Conservation (phyloP, 2,797 vertebrate genomes). For the Alauda arvensis region DNA sequence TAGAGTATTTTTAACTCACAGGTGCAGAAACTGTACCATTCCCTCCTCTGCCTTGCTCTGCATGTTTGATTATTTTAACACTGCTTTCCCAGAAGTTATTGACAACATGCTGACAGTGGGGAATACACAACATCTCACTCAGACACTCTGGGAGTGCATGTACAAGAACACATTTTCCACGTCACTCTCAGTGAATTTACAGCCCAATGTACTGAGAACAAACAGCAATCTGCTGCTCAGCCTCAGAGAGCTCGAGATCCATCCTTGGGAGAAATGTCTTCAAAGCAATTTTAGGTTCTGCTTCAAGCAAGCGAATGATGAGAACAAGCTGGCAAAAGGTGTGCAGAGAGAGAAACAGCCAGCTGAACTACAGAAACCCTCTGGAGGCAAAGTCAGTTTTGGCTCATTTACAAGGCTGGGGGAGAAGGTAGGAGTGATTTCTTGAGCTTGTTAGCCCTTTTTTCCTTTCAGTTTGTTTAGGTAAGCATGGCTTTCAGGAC, state of each 20-base stretch:
- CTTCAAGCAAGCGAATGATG: conserved; percentile 8
- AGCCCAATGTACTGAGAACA: conserved; percentile 13
- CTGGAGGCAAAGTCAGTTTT: neutral
- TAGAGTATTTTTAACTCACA: neutral
- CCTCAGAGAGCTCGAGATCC: neutral
- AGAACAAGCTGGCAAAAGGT: neutral
- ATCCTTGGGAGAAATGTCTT: conserved; percentile 9
- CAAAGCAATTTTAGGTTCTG: conserved; percentile 16
- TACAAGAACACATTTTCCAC: neutral
- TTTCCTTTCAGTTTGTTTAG: neutral
- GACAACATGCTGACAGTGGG: neutral
- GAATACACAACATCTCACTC: neutral
- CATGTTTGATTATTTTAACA: conserved; percentile 10
- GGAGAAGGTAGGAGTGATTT: neutral
- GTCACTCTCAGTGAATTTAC: conserved; percentile 1
- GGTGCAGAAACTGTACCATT: neutral
- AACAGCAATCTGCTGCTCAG: conserved; percentile 2
- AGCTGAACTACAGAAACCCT: neutral
- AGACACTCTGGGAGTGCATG: neutral
- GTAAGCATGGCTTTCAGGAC: neutral
- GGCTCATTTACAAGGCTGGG: neutral
- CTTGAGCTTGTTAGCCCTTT: neutral
- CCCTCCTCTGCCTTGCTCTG: neutral
- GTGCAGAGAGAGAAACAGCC: neutral
- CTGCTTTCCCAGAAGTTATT: conserved; percentile 6